Evolutionary conservation across 2,797 vertebrate species (phyloP), one percentile per base, ranked within the genome.

Genomic region (Falco novaeseelandiae): DNA sequence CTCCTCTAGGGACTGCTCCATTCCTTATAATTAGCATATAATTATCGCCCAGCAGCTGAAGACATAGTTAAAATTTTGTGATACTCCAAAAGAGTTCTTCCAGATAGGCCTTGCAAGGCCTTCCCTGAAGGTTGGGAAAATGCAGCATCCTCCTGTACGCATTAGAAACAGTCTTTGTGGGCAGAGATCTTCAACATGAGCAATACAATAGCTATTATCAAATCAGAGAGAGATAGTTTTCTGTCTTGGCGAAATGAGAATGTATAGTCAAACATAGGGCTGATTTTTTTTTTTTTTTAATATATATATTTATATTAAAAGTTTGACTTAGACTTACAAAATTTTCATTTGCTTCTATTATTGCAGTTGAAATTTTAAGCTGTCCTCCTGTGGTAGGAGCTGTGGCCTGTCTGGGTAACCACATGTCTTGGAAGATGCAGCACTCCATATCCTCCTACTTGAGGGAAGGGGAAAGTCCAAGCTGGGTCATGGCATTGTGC

Each of bases 11-110:
- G 91, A 93, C 65, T 93, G 42, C n/a, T 86, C 40, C 38, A 34
- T 95, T 93, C 76, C 71, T 94, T 96, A 93, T 92, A 96, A 94
- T 97, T 95, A 96, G 94, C 96, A 94, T 96, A 91, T 93, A 97
- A 95, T 96, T 96, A 96, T 95, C 90, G 86, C 72, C 87, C 76
- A 83, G 61, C 21, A 92, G 54, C 84, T 95, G 82, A 97, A 97
- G 94, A 93, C 93, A 62, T 93, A 93, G 90, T 95, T 97, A 94
- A 97, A 84, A 95, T 89, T 84, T 93, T 81, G 82, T 95, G 84
- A 76, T 93, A 46, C 82, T 88, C 61, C 57, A 29, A n/a, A 90
- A 89, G 89, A 42, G n/a, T 66, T 89, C 82, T 89, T 70, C 61
- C 54, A 78, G 58, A 54, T 81, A 93, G n/a, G 61, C 40, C 34